Percentiles rank a stretch among this genome's conserved stretches.
Evolutionary conservation across 1,140 invertebrate genomes (phyloP).

Genomic region (Drosophila funebris): DNA sequence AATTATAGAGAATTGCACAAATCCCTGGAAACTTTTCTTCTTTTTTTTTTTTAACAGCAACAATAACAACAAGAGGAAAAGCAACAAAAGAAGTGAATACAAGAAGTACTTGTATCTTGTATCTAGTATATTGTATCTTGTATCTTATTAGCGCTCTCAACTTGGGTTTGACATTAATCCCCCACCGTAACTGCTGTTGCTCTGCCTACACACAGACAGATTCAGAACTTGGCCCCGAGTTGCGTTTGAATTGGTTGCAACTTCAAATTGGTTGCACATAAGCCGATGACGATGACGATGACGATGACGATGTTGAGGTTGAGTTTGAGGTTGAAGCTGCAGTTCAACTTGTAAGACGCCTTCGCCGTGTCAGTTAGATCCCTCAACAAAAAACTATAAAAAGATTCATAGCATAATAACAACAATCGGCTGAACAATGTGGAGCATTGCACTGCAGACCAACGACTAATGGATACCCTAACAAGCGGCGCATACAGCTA

Average conservation of each 20-base stretch:
- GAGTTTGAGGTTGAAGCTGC: constrained; percentile 9
- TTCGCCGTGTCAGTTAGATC: constrained; percentile 22
- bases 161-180: constrained; percentile 68
- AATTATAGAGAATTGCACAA: constrained; percentile 76
- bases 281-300: constrained; percentile 30
- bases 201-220: constrained; percentile 1
- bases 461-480: constrained; percentile 1
- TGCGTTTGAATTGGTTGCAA: constrained; percentile 29
- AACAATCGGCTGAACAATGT: constrained; percentile 24
- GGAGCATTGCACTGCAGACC: background rate
- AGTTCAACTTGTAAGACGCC: constrained; percentile 23
- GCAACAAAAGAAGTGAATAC: constrained; percentile 16
- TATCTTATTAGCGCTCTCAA: constrained; percentile 74
- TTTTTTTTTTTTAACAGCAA: too few species aligned
- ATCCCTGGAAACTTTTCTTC: constrained; percentile 65
- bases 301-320: constrained; percentile 1
- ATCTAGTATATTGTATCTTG: constrained; percentile 43
- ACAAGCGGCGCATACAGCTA: too few species aligned
- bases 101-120: constrained; percentile 13
- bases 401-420: constrained; percentile 7
- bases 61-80: constrained; percentile 17
- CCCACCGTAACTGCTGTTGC: constrained; percentile 1
- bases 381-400: constrained; percentile 40
- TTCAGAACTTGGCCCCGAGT: background rate
- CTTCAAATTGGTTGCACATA: constrained; percentile 75